Evolutionary conservation across 2,888 invertebrate genomes (phyloP).

Genomic region (Capitulum mitella): DNA sequence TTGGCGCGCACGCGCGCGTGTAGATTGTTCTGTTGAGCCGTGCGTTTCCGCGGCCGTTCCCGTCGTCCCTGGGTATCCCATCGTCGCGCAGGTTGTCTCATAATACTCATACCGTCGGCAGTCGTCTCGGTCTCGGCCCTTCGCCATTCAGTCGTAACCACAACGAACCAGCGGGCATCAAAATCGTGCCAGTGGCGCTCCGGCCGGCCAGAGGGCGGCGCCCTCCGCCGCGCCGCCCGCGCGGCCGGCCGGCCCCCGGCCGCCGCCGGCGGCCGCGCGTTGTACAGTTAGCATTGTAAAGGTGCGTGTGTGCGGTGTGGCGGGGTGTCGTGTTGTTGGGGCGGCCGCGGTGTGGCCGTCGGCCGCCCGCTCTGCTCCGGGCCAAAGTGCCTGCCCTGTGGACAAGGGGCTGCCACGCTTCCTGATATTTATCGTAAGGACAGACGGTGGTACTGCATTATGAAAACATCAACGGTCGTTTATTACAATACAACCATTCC

Average conservation of each 20-base stretch:
- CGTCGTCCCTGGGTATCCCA: not conserved
- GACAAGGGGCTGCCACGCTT: not conserved
- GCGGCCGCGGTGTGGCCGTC: not conserved
- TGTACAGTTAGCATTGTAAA: slow-evolving; percentile 18
- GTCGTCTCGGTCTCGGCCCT: not conserved
- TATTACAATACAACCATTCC: slow-evolving; percentile 21
- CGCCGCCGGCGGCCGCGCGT: not conserved
- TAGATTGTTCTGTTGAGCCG: not conserved
- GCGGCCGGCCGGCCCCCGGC: too few relatives aligned
- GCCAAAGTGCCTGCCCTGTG: not conserved
- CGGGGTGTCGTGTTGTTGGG: not conserved
- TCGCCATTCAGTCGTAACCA: not conserved
- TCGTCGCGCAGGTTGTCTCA: not conserved
- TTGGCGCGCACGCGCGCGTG: not conserved
- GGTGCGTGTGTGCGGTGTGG: not conserved
- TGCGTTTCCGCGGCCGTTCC: not conserved
- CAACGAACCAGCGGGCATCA: slow-evolving; percentile 9
- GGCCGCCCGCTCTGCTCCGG: too few relatives aligned
- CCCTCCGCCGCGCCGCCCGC: not conserved
- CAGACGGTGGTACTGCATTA: not conserved
- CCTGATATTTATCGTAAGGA: slow-evolving; percentile 11
- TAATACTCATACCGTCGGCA: not conserved
- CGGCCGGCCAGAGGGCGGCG: not conserved
- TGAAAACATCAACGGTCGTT: slow-evolving; percentile 21
- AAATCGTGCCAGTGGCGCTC: not conserved